Base-by-base conservation (phyloP, 2,797 vertebrate genomes). In the Otolemur crassicaudatus region DNA sequence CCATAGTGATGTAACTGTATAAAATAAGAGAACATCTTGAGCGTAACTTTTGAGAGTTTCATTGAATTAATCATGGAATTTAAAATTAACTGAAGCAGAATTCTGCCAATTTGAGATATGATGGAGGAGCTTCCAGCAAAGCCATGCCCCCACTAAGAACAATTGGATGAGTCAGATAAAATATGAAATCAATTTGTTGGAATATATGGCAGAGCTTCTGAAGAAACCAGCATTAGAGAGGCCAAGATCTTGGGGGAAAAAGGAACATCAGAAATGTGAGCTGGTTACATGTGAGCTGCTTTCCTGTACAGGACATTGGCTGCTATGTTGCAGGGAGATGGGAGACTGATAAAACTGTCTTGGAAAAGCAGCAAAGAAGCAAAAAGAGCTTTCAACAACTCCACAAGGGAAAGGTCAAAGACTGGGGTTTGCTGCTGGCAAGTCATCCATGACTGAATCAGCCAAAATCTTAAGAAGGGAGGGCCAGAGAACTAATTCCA, bases 81-180 rank as follows among this genome's bases (percentile, higher is more conserved):
- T 96, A 31, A 76, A 85, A 53, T 82, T 81, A 91, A 27, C 65
- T 77, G 60, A 94, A 84, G 34, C 63, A 84, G 58, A 73, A 13
- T 5, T 56, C 49, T 46, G n/a, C 14, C 14, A n/a, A 49, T 85
- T 20, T 86, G 43, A 34, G 29, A 65, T 37, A 81, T 11, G 29
- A 43, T 6, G 25, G 29, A 53, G 27, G 19, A n/a, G 25, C 23
- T 34, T 63, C 13, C 23, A 9, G 72, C 81, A 88, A 95, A 82
- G 34, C 17, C 56, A 31, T 16, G 13, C 7, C 87, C 49, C n/a
- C 60, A 31, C 20, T 65, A 31, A 40, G 23, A 92, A 63, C 43
- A 69, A 77, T 9, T 14, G 19, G 25, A 79, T 82, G 25, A 77
- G 29, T 56, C 9, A 16, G 63, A n/a, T 70, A 77, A 91, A 89